Evolutionary conservation across 1,140 invertebrate genomes (phyloP).

Genomic region (Drosophila pseudoananassae): DNA sequence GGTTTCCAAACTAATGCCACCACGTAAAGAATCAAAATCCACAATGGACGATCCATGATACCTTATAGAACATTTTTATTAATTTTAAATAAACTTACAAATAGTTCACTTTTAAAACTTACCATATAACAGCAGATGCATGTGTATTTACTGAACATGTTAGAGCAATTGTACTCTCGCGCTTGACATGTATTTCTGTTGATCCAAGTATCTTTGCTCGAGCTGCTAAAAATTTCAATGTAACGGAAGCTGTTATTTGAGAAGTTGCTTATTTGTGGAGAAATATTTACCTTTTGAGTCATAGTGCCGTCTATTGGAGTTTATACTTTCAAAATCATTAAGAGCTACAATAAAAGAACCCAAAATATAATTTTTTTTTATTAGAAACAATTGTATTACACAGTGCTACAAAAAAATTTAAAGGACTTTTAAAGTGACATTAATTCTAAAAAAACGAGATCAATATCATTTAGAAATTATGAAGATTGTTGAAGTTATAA

Average conservation of each 20-base stretch:
- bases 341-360: slow-evolving; percentile 47
- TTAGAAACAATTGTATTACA: too few relatives aligned
- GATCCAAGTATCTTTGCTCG: slow-evolving; percentile 93
- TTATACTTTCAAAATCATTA: slow-evolving; percentile 55
- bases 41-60: slow-evolving; percentile 92
- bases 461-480: too few relatives aligned
- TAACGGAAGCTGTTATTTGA: neutral
- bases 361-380: neutral
- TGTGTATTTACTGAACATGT: slow-evolving; percentile 95
- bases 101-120: slow-evolving; percentile 2
- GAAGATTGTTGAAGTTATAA: too few relatives aligned
- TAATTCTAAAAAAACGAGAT: too few relatives aligned
- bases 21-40: slow-evolving; percentile 93
- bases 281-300: slow-evolving; percentile 68
- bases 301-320: slow-evolving; percentile 64
- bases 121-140: slow-evolving; percentile 86
- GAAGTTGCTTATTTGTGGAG: neutral
- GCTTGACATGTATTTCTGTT: slow-evolving; percentile 95
- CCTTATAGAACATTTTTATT: slow-evolving; percentile 70
- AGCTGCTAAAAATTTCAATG: slow-evolving; percentile 85
- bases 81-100: too few relatives aligned
- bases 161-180: slow-evolving; percentile 94
- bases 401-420: too few relatives aligned
- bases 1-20: slow-evolving; percentile 94
- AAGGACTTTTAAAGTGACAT: too few relatives aligned